Conservation (phyloP, 2,888 invertebrate species). For the Zaprionus obscuricornis region DNA sequence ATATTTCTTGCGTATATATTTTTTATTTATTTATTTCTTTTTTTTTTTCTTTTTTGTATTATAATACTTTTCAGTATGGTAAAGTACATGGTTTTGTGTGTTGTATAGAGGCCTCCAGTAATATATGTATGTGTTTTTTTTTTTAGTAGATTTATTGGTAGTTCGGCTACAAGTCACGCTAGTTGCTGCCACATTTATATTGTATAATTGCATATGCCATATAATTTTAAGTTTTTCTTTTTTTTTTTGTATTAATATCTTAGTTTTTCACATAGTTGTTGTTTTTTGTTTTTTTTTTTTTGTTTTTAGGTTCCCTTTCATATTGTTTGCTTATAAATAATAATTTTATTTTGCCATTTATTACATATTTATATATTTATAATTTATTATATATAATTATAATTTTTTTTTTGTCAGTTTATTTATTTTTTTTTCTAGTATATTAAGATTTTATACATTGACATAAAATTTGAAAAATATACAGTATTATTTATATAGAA, state of each 20-base stretch:
- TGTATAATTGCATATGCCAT: slow-evolving; percentile 37
- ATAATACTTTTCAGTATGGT: slow-evolving; percentile 4
- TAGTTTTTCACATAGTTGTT: slow-evolving; percentile 1
- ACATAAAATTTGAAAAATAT: slow-evolving; percentile 62
- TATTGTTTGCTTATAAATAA: slow-evolving; percentile 44
- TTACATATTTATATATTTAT: slow-evolving; percentile 21
- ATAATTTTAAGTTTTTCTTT: too few species aligned
- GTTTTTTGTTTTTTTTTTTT: slow-evolving; percentile 13
- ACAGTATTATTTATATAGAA: slow-evolving; percentile 34
- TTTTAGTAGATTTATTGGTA: slow-evolving; percentile 27
- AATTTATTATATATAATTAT: slow-evolving; percentile 21
- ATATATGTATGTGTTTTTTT: slow-evolving; percentile 7
- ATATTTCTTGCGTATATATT: slow-evolving; percentile 17
- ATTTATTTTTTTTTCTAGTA: slow-evolving; percentile 20
- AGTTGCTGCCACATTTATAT: too few species aligned
- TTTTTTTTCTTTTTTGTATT: slow-evolving; percentile 12
- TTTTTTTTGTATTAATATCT: slow-evolving; percentile 20
- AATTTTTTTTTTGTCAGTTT: slow-evolving; percentile 34
- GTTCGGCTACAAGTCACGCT: slow-evolving; percentile 24
- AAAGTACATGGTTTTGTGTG: neutral
- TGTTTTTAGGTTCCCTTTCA: slow-evolving; percentile 5
- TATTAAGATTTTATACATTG: slow-evolving; percentile 48
- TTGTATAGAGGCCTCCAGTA: slow-evolving; percentile 5
- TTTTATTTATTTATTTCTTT: neutral
- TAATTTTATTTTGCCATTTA: slow-evolving; percentile 35